A percentile compares a stretch with the other conserved stretches of the same genome.
Conservation (phyloP, 2,113 vertebrate genomes). For the Hydrolagus affinis region DNA sequence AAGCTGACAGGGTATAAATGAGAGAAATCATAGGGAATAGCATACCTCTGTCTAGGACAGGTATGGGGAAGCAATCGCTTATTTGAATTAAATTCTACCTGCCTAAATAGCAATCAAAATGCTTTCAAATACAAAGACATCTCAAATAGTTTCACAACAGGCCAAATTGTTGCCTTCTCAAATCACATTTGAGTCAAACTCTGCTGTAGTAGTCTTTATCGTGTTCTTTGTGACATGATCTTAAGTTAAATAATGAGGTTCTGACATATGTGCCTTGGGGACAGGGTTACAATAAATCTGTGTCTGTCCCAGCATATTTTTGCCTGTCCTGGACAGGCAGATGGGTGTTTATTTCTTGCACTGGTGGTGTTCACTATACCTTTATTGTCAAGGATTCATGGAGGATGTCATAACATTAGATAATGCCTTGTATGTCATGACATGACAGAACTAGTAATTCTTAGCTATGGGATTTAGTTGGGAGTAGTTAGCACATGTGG, state of each 20-base stretch:
- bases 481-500: not conserved
- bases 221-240: slow-evolving; percentile 7
- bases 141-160: slow-evolving; percentile 3
- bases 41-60: not conserved
- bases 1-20: not conserved
- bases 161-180: slow-evolving; percentile 16
- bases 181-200: slow-evolving; percentile 21
- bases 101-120: not conserved
- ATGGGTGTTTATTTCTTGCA: slow-evolving; percentile 17
- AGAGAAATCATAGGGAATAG: not conserved
- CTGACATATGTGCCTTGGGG: slow-evolving; percentile 11
- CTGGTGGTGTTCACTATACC: slow-evolving; percentile 12
- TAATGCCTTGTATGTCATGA: slow-evolving; percentile 5
- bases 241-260: slow-evolving; percentile 16
- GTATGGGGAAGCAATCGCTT: not conserved
- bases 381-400: slow-evolving; percentile 13
- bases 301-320: slow-evolving; percentile 2
- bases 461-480: not conserved
- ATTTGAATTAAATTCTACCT: slow-evolving; percentile 10
- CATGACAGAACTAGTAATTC: not conserved
- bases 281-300: slow-evolving; percentile 15
- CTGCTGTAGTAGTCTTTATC: not conserved
- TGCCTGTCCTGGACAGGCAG: slow-evolving; percentile 5
- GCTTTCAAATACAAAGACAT: not conserved
- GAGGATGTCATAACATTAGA: slow-evolving; percentile 16